Evolutionary conservation across 2,113 vertebrate species (phyloP).

Genomic region (Microcebus griseorufus): DNA sequence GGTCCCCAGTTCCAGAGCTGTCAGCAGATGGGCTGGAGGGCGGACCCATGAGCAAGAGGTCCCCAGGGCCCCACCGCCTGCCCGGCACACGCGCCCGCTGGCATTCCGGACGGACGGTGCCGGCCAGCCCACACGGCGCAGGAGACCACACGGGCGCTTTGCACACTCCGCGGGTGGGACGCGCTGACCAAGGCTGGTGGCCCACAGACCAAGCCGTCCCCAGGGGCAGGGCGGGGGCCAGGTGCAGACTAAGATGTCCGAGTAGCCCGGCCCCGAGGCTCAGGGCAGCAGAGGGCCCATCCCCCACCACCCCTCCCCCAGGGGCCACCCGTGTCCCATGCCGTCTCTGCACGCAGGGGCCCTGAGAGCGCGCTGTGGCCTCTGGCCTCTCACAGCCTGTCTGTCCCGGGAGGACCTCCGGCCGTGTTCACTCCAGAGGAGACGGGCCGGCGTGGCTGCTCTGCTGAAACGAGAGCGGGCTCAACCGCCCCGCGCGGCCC

Average conservation of each 20-base stretch:
- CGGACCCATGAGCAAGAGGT: rapidly evolving
- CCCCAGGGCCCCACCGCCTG: rapidly evolving
- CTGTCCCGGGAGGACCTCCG: background rate
- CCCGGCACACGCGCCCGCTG: background rate
- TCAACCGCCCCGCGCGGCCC: rapidly evolving
- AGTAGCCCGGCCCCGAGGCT: background rate
- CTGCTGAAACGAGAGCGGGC: background rate
- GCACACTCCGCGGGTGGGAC: background rate
- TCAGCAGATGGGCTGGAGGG: no score
- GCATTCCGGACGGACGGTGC: background rate
- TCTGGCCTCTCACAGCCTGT: rapidly evolving
- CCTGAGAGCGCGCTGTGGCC: background rate
- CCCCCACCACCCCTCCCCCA: background rate
- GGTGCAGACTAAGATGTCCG: rapidly evolving
- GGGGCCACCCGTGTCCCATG: background rate
- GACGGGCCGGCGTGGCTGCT: rapidly evolving
- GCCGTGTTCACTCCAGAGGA: background rate
- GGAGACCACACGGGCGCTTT: background rate
- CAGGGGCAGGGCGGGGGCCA: background rate
- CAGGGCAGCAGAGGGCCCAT: background rate
- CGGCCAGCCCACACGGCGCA: rapidly evolving
- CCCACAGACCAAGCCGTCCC: background rate
- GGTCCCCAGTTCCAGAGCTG: background rate
- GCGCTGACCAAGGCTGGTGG: background rate
- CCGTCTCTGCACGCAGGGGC: background rate